Evolutionary conservation across 1,140 invertebrate genomes (phyloP).

Genomic region (Wiebesia pumilae): DNA sequence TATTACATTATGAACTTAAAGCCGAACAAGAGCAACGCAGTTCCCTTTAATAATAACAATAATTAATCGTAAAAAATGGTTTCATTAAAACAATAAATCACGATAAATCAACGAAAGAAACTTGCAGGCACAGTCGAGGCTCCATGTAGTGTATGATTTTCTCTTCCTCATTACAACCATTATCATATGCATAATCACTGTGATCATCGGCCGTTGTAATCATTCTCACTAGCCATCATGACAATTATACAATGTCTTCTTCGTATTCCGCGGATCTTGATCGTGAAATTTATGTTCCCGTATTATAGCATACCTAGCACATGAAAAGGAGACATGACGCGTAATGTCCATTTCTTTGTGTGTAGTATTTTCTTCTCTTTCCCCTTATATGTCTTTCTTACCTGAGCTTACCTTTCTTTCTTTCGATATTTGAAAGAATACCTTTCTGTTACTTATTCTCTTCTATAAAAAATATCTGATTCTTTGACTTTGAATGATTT

Average conservation of each 20-base stretch:
- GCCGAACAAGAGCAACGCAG: no score
- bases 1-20: no score
- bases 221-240: slow-evolving; percentile 13
- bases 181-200: slow-evolving; percentile 12
- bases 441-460: not conserved
- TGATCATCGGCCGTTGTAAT: no score
- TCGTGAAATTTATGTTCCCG: slow-evolving; percentile 44
- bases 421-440: not conserved
- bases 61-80: no score
- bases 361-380: not conserved
- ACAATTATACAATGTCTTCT: slow-evolving; percentile 41
- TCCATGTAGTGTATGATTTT: slow-evolving; percentile 1
- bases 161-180: not conserved
- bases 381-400: not conserved
- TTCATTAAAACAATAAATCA: no score
- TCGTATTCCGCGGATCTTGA: slow-evolving; percentile 38
- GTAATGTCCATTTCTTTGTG: slow-evolving; percentile 48
- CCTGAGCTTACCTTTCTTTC: not conserved
- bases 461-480: no score
- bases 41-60: no score
- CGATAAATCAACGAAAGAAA: no score
- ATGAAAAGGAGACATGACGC: slow-evolving; percentile 30
- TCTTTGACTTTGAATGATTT: no score
- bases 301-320: not conserved
- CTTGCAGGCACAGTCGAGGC: no score